Percentiles rank a stretch among this genome's conserved stretches.
Conservation (phyloP, 2,797 vertebrate genomes). For the Aselliscus stoliczkanus region DNA sequence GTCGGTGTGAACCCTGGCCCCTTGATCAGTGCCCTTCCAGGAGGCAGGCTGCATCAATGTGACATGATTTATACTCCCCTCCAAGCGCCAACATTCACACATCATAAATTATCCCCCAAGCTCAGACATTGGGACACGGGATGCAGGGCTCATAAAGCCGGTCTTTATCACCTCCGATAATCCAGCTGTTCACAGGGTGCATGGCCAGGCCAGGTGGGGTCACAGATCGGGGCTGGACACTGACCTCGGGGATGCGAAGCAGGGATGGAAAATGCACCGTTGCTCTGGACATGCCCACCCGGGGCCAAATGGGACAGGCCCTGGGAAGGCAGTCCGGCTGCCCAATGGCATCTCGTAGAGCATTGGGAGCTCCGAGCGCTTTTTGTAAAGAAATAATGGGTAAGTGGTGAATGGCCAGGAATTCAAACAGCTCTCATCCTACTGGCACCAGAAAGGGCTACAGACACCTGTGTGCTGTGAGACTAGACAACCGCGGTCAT, state of each 20-base stretch:
- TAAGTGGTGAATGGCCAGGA: background rate
- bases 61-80: slow-evolving; percentile 53
- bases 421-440: background rate
- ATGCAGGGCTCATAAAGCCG: slow-evolving; percentile 3
- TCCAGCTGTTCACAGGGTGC: background rate
- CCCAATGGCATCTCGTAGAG: background rate
- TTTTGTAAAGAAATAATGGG: background rate
- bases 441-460: background rate
- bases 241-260: slow-evolving; percentile 24
- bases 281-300: background rate
- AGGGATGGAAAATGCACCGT: background rate
- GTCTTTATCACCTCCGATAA: background rate
- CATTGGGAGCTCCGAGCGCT: accelerated
- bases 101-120: slow-evolving; percentile 49
- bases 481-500: background rate
- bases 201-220: background rate
- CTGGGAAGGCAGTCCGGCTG: accelerated
- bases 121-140: background rate
- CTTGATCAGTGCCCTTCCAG: slow-evolving; percentile 61
- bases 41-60: slow-evolving; percentile 37
- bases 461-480: background rate
- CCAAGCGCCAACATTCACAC: slow-evolving; percentile 49
- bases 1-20: slow-evolving; percentile 7
- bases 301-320: background rate
- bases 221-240: background rate